Evolutionary conservation across 2,888 invertebrate genomes (phyloP), one percentile per base, ranked within the genome.

Genomic region (Drosophila kambysellisi): DNA sequence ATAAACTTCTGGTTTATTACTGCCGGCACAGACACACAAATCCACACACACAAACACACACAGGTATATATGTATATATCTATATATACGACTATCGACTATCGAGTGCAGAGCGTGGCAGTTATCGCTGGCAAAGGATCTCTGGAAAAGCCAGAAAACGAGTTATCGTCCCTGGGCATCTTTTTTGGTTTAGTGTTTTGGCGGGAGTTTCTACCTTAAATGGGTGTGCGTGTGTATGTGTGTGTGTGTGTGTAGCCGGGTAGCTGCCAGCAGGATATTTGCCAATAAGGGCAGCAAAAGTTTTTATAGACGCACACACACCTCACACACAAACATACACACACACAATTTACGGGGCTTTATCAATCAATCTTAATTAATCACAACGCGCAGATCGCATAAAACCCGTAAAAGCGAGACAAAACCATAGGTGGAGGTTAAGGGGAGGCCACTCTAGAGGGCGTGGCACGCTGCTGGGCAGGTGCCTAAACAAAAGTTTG

Each of bases 331-430:
- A 46, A 20, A 15, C 52, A 29, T 57, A 56, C 59, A 68, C 20
- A 25, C 20, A 25, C 48, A 60, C 68, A 69, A 71, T 79, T 79
- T 76, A 80, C 71, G 76, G 60, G 56, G 69, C 70, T 69, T 88
- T 92, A 92, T 92, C 92, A 92, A 92, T 92, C 92, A 92, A 92
- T 92, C 92, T 92, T 92, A 92, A 92, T 92, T 92, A 92, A 92
- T 92, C 92, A 92, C 84, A 90, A 74, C 80, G 82, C 89, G 81
- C 88, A 91, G 91, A 91, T 91, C 91, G 80, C 86, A 87, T 78
- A 71, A 84, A 90, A 65, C 75, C 70, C 61, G 50, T 64, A 66
- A 72, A 67, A 59, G 72, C 61, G 53, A 52, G 70, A 71, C 75
- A 73, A 61, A 71, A 50, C 64, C 46, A 20, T 2, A 32, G 35